phyloP scores from a whole-genome alignment of 2,797 vertebrate species.

The Eutrigla gurnardus region DNA sequence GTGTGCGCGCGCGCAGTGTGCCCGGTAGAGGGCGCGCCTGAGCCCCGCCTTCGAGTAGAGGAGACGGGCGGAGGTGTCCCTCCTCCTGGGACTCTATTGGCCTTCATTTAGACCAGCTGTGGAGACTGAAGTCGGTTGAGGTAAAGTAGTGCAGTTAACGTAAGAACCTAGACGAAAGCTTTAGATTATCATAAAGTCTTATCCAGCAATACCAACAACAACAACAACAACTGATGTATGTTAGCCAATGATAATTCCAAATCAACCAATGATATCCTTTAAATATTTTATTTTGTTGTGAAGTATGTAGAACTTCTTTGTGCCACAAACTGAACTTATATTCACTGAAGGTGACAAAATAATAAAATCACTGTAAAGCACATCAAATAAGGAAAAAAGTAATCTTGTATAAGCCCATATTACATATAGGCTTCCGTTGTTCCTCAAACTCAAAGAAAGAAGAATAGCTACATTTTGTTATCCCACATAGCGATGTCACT shows the following conservation, averaged over 20 bases:
- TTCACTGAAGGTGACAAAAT: background rate
- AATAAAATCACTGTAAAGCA: background rate
- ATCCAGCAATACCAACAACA: background rate
- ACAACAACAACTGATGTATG: background rate
- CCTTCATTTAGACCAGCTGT: constrained; percentile 33
- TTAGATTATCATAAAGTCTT: background rate
- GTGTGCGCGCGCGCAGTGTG: constrained; percentile 31
- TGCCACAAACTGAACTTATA: background rate
- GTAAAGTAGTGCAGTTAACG: background rate
- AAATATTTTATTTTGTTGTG: background rate
- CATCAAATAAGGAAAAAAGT: background rate
- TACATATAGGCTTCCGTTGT: background rate
- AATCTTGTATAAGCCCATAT: background rate
- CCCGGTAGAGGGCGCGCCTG: constrained; percentile 79
- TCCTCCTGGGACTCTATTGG: constrained; percentile 30
- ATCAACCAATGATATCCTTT: background rate
- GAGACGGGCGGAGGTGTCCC: constrained; percentile 23
- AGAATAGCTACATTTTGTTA: background rate
- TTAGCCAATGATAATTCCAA: background rate
- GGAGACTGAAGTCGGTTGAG: background rate
- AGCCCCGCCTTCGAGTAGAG: constrained; percentile 41
- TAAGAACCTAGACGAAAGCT: background rate
- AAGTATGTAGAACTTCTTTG: background rate
- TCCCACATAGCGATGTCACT: background rate
- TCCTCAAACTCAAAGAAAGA: background rate